phyloP scores from a whole-genome alignment of 2,113 vertebrate genomes.

The Sinocyclocheilus anophthalmus region DNA sequence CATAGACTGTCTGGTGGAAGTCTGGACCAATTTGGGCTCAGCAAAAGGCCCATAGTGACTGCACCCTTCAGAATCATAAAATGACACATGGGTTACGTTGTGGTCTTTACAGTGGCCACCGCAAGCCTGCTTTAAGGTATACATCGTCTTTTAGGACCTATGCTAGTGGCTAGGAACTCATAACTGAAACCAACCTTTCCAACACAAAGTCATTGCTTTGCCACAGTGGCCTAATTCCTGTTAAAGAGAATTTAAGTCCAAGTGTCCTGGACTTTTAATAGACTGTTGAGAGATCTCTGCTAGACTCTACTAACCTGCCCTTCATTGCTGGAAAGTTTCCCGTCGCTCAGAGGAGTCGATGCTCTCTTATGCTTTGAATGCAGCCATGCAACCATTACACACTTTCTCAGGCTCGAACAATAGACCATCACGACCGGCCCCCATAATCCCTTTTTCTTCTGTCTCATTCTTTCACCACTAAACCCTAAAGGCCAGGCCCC shows the following conservation, averaged over 20 bases:
- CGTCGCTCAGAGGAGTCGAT: conserved; percentile 52
- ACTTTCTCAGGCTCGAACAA: conserved; percentile 76
- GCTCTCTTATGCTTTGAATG: conserved; percentile 50
- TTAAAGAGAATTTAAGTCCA: not conserved
- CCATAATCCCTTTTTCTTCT: conserved; percentile 69
- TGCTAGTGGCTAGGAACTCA: not conserved
- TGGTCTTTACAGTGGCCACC: not conserved
- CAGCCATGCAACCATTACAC: conserved; percentile 60
- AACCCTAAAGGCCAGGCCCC: conserved; percentile 52
- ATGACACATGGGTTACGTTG: not conserved
- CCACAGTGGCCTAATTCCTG: not conserved
- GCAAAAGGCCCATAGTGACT: no score
- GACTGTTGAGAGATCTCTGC: conserved; percentile 23
- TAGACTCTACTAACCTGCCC: conserved; percentile 18
- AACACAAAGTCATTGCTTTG: not conserved
- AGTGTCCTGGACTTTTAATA: conserved; percentile 23
- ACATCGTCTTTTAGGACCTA: not conserved
- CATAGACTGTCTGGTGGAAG: not conserved
- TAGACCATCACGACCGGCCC: conserved; percentile 62
- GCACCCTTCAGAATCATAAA: conserved; percentile 5
- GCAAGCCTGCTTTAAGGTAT: not conserved
- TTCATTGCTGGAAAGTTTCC: conserved; percentile 50
- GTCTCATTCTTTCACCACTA: conserved; percentile 31
- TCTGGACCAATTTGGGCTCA: not conserved
- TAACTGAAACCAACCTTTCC: not conserved